phyloP scores from a whole-genome alignment of 2,888 invertebrate genomes.

The Sinodicranocentrus sp. region DNA sequence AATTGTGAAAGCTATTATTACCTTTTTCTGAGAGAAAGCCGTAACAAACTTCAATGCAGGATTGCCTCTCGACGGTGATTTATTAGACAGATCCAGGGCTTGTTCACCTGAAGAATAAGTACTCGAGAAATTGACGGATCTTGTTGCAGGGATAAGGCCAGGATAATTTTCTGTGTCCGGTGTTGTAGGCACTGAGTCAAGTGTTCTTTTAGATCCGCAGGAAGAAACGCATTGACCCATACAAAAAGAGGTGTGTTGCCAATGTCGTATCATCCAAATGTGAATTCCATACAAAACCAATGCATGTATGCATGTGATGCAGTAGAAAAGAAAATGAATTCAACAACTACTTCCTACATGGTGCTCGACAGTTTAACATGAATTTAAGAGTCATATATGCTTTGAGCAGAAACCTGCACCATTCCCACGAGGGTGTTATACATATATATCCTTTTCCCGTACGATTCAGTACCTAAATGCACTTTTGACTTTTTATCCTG shows the following conservation, averaged over 20 bases:
- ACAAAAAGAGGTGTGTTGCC: conserved; percentile 69
- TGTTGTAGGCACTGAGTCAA: conserved; percentile 70
- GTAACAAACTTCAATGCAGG: conserved; percentile 50
- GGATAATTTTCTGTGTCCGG: conserved; percentile 67
- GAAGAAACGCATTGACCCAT: conserved; percentile 75
- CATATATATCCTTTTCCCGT: not conserved
- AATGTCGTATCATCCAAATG: conserved; percentile 66
- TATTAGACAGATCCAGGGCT: conserved; percentile 23
- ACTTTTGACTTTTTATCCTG: not conserved
- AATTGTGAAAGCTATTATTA: too few relatives aligned
- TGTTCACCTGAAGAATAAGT: not conserved
- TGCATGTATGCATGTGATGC: conserved; percentile 36
- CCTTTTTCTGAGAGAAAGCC: conserved; percentile 54
- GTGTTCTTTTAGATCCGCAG: conserved; percentile 71
- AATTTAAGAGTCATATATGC: not conserved
- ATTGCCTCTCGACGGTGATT: conserved; percentile 23
- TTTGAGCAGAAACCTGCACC: not conserved
- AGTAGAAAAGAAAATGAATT: conserved; percentile 21
- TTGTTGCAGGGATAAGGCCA: conserved; percentile 49
- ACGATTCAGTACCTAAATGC: not conserved
- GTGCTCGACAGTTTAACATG: not conserved
- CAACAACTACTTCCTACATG: conserved; percentile 8
- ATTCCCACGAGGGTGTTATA: not conserved
- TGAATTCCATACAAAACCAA: conserved; percentile 47
- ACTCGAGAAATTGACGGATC: conserved; percentile 27